Base-by-base conservation (phyloP, 2,797 vertebrate genomes). In the Knipowitschia caucasica region DNA sequence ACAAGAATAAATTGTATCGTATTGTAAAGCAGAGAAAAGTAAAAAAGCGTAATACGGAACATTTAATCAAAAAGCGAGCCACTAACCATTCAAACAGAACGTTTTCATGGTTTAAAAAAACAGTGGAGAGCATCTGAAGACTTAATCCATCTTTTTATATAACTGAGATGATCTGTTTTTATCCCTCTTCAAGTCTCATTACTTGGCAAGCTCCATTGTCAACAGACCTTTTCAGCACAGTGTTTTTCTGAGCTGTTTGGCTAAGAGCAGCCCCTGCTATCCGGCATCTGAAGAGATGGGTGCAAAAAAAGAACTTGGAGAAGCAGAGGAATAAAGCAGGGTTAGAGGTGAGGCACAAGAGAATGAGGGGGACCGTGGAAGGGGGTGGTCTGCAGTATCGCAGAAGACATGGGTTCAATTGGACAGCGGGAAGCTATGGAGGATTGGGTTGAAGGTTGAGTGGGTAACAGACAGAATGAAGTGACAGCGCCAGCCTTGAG, bases 341-440 rank as follows among this genome's bases (percentile, higher is more conserved):
- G 78, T 84, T 75, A 82, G 71, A 84, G 73, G 78, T 81, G 71
- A 83, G 50, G 43, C 72, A 76, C 64, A 46, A 59, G 45, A 67
- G 57, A 71, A 31, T 70, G 61, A 65, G 59, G 62, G 62, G 57
- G 59, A 50, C 62, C 18, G 57, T 62, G 65, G 50, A 61, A 71
- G 69, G 67, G 68, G 59, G 59, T 74, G 54, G 57, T 66, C 30
- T 23, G 62, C 53, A 8, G 53, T 62, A 59, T 34, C 63, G 66
- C 61, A 29, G 54, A 69, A 74, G 59, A 73, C 55, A 24, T 56
- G 15, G 67, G 69, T 78, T 75, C 24, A 58, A 18, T 35, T 53
- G 63, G 56, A 43, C 47, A 63, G 25, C 53, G 45, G 33, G 52
- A n/a, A 61, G 73, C 55, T 67, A 56, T 59, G 9, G 59, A 69